These are phyloP conservation scores for Pleuronectes platessa DNA, from an alignment of 2,113 vertebrate species.

Conservation along the genomic window DNA sequence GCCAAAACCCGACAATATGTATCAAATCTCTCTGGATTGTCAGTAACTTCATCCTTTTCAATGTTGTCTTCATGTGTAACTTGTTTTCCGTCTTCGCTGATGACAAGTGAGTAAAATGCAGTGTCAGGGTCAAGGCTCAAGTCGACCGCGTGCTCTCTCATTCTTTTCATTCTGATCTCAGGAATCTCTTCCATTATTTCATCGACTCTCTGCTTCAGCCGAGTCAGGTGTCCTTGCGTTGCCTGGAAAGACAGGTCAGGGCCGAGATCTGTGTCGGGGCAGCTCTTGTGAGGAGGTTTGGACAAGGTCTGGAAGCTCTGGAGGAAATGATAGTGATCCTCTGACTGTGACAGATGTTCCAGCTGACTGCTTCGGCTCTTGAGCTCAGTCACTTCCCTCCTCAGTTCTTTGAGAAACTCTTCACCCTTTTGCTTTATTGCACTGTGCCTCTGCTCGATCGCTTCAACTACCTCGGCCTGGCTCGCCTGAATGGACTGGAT, in stretches of 20 bases:
- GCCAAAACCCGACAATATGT: too few relatives aligned
- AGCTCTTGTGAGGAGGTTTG: neutral
- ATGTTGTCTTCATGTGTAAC: too few relatives aligned
- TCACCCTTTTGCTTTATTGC: slow-evolving; percentile 20
- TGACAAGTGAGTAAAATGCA: too few relatives aligned
- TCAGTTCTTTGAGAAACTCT: slow-evolving; percentile 34
- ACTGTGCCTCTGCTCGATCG: slow-evolving; percentile 36
- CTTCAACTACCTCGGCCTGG: slow-evolving; percentile 22
- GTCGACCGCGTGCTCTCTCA: slow-evolving; percentile 38
- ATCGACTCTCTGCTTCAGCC: too few relatives aligned
- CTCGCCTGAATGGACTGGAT: slow-evolving; percentile 16
- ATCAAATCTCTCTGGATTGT: too few relatives aligned
- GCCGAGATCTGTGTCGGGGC: neutral
- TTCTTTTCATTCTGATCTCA: slow-evolving; percentile 36
- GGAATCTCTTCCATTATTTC: slow-evolving; percentile 5
- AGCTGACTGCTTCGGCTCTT: slow-evolving; percentile 14
- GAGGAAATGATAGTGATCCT: slow-evolving; percentile 44
- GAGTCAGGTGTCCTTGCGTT: too few relatives aligned
- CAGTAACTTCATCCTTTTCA: too few relatives aligned
- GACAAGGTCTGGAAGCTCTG: slow-evolving; percentile 24
- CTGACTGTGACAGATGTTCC: slow-evolving; percentile 20
- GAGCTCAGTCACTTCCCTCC: slow-evolving; percentile 32
- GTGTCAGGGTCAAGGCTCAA: slow-evolving; percentile 40
- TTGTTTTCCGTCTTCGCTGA: too few relatives aligned
- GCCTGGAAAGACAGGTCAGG: too few relatives aligned